Conservation (phyloP, 2,888 invertebrate species). For the Erannis defoliaria region DNA sequence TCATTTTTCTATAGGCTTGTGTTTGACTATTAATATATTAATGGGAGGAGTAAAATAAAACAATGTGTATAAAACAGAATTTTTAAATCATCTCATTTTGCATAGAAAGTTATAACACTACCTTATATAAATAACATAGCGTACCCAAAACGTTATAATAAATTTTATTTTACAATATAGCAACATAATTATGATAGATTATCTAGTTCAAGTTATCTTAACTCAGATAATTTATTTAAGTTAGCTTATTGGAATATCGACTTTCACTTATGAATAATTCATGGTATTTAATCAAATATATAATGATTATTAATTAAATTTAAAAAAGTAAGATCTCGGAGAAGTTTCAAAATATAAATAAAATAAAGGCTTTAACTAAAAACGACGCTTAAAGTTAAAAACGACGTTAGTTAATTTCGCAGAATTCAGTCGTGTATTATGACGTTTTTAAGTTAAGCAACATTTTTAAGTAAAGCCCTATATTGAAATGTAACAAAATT, state of each 20-base stretch:
- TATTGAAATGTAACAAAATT: neutral
- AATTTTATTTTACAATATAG: constrained; percentile 23
- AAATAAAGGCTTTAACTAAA: too few relatives aligned
- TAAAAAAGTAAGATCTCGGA: too few relatives aligned
- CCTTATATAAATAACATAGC: constrained; percentile 55
- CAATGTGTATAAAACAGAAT: constrained; percentile 67
- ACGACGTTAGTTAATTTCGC: too few relatives aligned
- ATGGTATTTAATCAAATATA: too few relatives aligned
- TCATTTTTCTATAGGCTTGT: too few relatives aligned
- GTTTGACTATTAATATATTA: neutral
- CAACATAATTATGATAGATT: constrained; percentile 26
- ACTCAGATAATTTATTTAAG: neutral
- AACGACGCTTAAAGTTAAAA: too few relatives aligned
- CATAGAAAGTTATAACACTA: constrained; percentile 76
- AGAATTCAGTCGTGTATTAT: too few relatives aligned
- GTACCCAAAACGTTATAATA: constrained; percentile 40
- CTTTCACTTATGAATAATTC: neutral
- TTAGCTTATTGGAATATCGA: neutral
- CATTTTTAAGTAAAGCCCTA: too few relatives aligned
- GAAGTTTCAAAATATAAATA: too few relatives aligned
- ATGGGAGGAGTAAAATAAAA: constrained; percentile 55
- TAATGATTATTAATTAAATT: neutral
- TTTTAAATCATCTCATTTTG: constrained; percentile 73
- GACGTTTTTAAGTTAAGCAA: too few relatives aligned
- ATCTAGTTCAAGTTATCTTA: constrained; percentile 15